Base-by-base conservation (phyloP, 2,113 vertebrate genomes). In the Vulpes vulpes region DNA sequence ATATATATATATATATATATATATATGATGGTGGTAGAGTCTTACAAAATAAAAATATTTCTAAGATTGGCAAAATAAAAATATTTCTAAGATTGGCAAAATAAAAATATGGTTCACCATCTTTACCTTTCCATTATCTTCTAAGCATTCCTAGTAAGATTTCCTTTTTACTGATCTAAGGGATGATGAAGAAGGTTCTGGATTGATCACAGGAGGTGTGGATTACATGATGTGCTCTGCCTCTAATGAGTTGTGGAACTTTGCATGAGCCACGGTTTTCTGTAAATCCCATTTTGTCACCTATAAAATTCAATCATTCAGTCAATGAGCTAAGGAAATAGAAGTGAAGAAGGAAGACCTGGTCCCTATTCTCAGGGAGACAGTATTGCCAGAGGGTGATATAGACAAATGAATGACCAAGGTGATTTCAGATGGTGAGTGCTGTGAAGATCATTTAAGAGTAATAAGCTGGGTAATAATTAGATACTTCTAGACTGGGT, bases 1-100 rank as follows among this genome's bases (percentile, higher is more conserved):
- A 35, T 35, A 35, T 38, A 51, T 30, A 49, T 19, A 4, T 0
- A 17, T 69, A 35, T 43, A 49, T 51, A 51, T 49, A 78, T 76
- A 74, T 23, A n/a, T n/a, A 8, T 78, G 74, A 19, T 35, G 19
- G 14, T 55, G 30, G 51, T 84, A 80, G 11, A 17, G 38, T 55
- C 74, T 94, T 86, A 71, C 8, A 82, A 59, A 86, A 64, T 78
- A 82, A 95, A 94, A 71, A n/a, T n/a, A n/a, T n/a, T n/a, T n/a
- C n/a, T n/a, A n/a, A n/a, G n/a, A n/a, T n/a, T n/a, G n/a, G n/a
- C 8, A 82, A 59, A 86, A 64, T 78, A 82, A 95, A 94, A 71
- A 74, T 87, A 11, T 94, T 32, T 30, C 76, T 53, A 74, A 94
- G 27, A 59, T 38, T 17, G 19, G 64, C 25, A 55, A 62, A 89